Conservation (phyloP, 2,797 vertebrate genomes). For the Gallinago solitaria region DNA sequence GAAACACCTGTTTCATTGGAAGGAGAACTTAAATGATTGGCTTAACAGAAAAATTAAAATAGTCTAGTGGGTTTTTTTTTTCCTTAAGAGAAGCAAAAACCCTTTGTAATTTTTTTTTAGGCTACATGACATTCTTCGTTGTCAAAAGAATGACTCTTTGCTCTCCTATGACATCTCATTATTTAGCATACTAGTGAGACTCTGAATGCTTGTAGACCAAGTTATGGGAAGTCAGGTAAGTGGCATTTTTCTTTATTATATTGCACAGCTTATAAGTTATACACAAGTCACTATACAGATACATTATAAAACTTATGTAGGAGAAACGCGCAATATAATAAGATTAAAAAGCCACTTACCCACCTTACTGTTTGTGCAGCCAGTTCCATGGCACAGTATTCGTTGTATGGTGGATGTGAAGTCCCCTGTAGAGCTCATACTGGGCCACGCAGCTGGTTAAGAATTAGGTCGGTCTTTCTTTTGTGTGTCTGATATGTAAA, state of each 20-base stretch:
- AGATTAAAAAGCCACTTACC: slow-evolving; percentile 39
- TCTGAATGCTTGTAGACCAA: slow-evolving; percentile 24
- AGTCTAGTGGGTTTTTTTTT: background rate
- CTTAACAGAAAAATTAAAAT: background rate
- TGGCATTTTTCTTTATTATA: slow-evolving; percentile 55
- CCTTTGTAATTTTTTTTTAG: slow-evolving; percentile 28
- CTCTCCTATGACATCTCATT: background rate
- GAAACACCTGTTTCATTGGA: background rate
- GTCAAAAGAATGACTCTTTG: slow-evolving; percentile 9
- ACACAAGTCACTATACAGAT: background rate
- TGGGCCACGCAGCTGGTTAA: background rate
- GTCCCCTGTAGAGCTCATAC: background rate
- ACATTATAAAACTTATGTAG: background rate
- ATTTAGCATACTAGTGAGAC: slow-evolving; percentile 42
- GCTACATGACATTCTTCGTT: background rate
- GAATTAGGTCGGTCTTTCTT: background rate
- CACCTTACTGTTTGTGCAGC: background rate
- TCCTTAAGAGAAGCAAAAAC: slow-evolving; percentile 20
- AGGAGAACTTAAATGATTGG: background rate
- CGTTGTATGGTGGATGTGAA: fast-evolving
- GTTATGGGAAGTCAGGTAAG: slow-evolving; percentile 27
- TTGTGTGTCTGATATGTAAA: background rate
- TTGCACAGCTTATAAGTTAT: slow-evolving; percentile 4
- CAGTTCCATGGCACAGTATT: background rate
- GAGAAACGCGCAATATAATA: slow-evolving; percentile 29